These are phyloP conservation scores for Dermolepida albohirtum DNA, from an alignment of 2,888 invertebrate genomes.

Conservation along the genomic window DNA sequence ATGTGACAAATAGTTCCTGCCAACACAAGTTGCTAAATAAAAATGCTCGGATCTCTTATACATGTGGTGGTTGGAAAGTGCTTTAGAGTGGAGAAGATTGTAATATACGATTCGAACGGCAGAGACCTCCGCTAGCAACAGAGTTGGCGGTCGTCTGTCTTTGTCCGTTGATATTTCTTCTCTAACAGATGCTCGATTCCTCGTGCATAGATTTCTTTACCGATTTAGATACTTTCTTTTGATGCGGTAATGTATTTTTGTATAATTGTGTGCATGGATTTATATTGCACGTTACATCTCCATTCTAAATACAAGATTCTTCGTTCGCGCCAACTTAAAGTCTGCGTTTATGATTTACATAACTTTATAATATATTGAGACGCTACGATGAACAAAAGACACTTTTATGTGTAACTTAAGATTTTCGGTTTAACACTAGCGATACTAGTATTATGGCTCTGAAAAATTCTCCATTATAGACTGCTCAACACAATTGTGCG, in stretches of 20 bases:
- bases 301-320: too few species aligned
- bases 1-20: slow-evolving; percentile 57
- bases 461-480: too few species aligned
- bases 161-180: slow-evolving; percentile 31
- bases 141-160: slow-evolving; percentile 43
- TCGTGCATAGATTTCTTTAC: slow-evolving; percentile 34
- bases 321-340: too few species aligned
- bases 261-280: background rate
- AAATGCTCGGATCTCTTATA: slow-evolving; percentile 54
- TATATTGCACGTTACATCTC: too few species aligned
- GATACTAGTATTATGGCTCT: too few species aligned
- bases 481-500: too few species aligned
- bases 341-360: too few species aligned
- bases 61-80: slow-evolving; percentile 53
- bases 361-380: too few species aligned
- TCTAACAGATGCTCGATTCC: slow-evolving; percentile 31
- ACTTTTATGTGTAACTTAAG: too few species aligned
- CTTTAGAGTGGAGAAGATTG: slow-evolving; percentile 49
- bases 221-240: slow-evolving; percentile 6
- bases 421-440: too few species aligned
- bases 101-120: slow-evolving; percentile 50
- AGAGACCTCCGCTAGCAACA: slow-evolving; percentile 19
- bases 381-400: too few species aligned
- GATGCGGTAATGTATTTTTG: background rate
- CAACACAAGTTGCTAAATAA: slow-evolving; percentile 56